A percentile compares a stretch with the other conserved stretches of the same genome.
These are phyloP conservation scores for Sesia apiformis DNA, from an alignment of 2,888 invertebrate genomes.

Conservation along the genomic window DNA sequence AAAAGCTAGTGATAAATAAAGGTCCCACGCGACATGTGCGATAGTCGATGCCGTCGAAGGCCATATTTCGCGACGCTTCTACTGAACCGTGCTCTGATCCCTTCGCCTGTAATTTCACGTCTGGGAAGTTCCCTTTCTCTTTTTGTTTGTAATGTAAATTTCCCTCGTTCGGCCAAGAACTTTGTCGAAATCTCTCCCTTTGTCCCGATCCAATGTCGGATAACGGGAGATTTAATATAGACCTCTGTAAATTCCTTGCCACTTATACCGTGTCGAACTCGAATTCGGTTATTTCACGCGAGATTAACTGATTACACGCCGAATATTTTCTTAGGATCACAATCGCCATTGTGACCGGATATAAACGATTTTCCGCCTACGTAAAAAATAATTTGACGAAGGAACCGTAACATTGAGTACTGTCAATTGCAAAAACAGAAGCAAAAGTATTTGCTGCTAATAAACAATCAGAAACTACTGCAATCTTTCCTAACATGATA, in stretches of 20 bases:
- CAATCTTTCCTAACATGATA: neutral
- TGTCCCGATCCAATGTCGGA: constrained; percentile 44
- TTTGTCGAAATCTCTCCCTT: constrained; percentile 37
- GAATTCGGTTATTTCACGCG: constrained; percentile 32
- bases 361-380: neutral
- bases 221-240: constrained; percentile 49
- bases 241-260: constrained; percentile 27
- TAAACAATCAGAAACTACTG: no score
- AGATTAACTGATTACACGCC: constrained; percentile 32
- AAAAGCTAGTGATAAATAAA: constrained; percentile 38
- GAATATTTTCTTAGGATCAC: constrained; percentile 12
- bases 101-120: constrained; percentile 44
- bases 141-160: constrained; percentile 57
- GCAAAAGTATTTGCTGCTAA: no score
- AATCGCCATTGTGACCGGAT: neutral
- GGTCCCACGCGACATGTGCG: constrained; percentile 18
- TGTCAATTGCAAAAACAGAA: neutral
- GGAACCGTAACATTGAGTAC: neutral
- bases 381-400: neutral
- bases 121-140: constrained; percentile 38
- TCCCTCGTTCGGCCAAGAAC: constrained; percentile 37
- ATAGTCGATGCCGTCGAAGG: constrained; percentile 12
- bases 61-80: constrained; percentile 28
- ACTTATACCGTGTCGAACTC: constrained; percentile 30
- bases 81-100: constrained; percentile 28